Conservation (phyloP, 1,140 invertebrate species). For the Brachionus rotundiformis region DNA sequence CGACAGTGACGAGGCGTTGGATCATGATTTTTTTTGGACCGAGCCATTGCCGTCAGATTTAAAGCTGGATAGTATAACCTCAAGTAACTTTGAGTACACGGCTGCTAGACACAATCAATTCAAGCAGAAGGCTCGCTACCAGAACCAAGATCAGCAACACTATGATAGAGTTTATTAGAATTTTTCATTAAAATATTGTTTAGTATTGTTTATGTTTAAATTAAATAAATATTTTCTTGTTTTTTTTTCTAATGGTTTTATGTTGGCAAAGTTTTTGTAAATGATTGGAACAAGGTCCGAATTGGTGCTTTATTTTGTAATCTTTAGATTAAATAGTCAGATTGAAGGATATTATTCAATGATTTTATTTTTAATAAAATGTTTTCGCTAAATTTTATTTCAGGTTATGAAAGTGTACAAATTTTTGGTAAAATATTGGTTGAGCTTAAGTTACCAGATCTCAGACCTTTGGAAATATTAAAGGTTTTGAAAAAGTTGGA, state of each 20-base stretch:
- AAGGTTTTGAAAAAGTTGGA: too few species aligned
- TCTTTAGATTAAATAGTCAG: too few species aligned
- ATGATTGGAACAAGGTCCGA: too few species aligned
- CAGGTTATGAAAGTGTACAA: too few species aligned
- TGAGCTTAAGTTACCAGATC: too few species aligned
- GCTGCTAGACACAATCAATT: constrained; percentile 3
- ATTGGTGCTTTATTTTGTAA: too few species aligned
- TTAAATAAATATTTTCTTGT: constrained; percentile 22
- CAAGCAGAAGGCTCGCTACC: neutral
- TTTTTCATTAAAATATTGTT: neutral
- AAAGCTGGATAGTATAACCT: constrained; percentile 11
- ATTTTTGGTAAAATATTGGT: too few species aligned
- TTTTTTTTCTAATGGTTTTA: neutral
- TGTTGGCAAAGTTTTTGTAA: too few species aligned
- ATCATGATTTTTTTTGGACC: constrained; percentile 97
- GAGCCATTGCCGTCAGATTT: constrained; percentile 88
- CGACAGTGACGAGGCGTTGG: constrained; percentile 86
- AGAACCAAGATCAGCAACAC: constrained; percentile 35
- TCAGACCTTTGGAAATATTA: too few species aligned
- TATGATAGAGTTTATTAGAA: constrained; percentile 49
- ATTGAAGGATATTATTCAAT: too few species aligned
- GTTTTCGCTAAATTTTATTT: too few species aligned
- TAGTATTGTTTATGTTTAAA: constrained; percentile 9
- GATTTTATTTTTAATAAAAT: too few species aligned
- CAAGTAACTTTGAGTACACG: constrained; percentile 49